Evolutionary conservation across 2,888 invertebrate genomes (phyloP), one percentile per base, ranked within the genome.

Genomic region (Dasysyrphus albostriatus): DNA sequence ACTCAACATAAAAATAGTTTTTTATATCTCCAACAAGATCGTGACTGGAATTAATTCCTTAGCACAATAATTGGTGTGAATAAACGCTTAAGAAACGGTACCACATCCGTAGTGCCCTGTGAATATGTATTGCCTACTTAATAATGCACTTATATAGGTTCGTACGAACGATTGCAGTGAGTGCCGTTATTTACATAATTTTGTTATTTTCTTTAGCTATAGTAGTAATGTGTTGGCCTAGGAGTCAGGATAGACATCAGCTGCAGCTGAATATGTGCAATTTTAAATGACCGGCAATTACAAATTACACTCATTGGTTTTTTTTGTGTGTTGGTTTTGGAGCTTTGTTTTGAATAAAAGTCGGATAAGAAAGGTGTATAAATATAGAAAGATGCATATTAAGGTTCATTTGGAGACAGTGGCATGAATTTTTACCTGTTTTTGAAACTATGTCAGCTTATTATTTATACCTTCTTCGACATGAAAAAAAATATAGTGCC

Each of bases 31-130:
- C 63, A 29, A 29, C 69, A 54, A 70, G 74, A 79, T 83, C 79
- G 83, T 83, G 83, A 83, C 83, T 79, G 74, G 79, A 74, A 83
- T 83, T 83, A 78, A 83, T 78, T 74, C 39, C 51, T 67, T 54
- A 59, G 44, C 63, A 74, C 73, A 74, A 69, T 83, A 78, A 78
- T 83, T 79, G 78, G 83, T 74, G 83, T 78, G 83, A 83, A 74
- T 67, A 74, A 83, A 54, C 67, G 77, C 77, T 75, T 54, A 67
- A 73, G 47, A 70, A 77, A 81, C 51, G 44, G 54, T 73, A 54
- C 59, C 77, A 77, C 34, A 82, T 82, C 77, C 77, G 76, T 54
- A 29, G 37, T 69, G 44, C 54, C n/a, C 54, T 63, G 54, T 75
- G 69, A 69, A 75, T 69, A 61, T 67, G 65, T 74, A 74, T 59